Base-by-base conservation (phyloP, 1,140 invertebrate species). In the Aricia agestis region DNA sequence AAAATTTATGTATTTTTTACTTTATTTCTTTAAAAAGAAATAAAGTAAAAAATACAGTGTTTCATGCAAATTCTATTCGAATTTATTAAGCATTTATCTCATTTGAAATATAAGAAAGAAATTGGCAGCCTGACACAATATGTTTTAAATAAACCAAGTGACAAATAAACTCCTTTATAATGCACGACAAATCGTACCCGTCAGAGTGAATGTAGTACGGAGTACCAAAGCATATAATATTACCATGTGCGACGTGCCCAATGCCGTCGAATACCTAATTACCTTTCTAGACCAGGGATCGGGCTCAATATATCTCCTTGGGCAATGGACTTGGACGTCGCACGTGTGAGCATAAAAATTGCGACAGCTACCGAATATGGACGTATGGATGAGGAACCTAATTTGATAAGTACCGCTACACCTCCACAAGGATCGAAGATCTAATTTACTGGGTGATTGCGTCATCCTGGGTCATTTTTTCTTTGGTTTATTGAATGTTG, bases 211-310 rank as follows among this genome's bases (percentile, higher is more conserved):
- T 70, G 75, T 75, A 78, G 76, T 10, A 76, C 78, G 77, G 74
- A 72, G 71, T 71, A 77, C 71, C 69, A 57, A 73, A 73, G 69
- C 74, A 75, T 74, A 36, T 78, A 80, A 78, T 82, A 83, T 83
- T 83, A 79, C 82, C 78, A 81, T 77, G 79, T 77, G 76, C 76
- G 78, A 82, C 78, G 82, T 80, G 82, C 74, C 69, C 78, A 74
- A 74, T 70, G 81, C 71, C 77, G 73, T 77, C 77, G 81, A 82
- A 82, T 82, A 79, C 81, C 81, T 82, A 81, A 82, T 82, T 79
- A 78, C 74, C 67, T 82, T 82, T 81, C 77, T 81, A 82, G 69
- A 75, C 68, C 72, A 69, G 76, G 74, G 80, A 78, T 59, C 15
- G 58, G 58, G 17, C 59, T 25, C 7, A 72, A 61, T 69, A 69